Percentiles rank a stretch among this genome's conserved stretches.
Evolutionary conservation across 2,888 invertebrate genomes (phyloP).

Genomic region (Uloborus plumipes): DNA sequence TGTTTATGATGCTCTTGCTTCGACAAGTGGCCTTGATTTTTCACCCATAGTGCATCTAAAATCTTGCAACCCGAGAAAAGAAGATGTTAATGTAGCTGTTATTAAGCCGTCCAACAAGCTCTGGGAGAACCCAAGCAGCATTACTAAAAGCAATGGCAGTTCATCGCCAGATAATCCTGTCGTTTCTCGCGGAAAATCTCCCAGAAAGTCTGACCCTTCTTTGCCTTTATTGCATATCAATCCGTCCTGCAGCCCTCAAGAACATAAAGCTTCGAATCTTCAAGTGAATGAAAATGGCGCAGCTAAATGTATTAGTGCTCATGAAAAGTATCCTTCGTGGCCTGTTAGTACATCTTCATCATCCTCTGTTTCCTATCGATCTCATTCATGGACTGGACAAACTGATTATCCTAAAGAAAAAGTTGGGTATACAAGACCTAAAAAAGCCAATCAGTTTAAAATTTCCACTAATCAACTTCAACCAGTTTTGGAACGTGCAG

Average conservation of each 20-base stretch:
- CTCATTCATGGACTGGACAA: conserved; percentile 81
- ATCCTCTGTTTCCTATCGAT: conserved; percentile 74
- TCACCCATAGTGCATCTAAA: conserved; percentile 65
- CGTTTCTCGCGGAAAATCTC: conserved; percentile 10
- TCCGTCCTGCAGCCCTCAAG: background rate
- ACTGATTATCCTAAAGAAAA: conserved; percentile 80
- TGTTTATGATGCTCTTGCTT: conserved; percentile 66
- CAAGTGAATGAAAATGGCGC: conserved; percentile 25
- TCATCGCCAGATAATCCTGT: conserved; percentile 11
- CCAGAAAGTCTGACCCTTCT: conserved; percentile 16
- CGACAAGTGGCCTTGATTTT: conserved; percentile 66
- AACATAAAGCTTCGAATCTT: conserved; percentile 1
- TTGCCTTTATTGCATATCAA: conserved; percentile 1
- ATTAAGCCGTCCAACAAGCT: conserved; percentile 29
- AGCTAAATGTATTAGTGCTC: conserved; percentile 78
- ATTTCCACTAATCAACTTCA: conserved; percentile 79
- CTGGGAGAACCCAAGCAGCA: conserved; percentile 31
- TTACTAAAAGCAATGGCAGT: conserved; percentile 19
- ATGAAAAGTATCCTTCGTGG: conserved; percentile 84
- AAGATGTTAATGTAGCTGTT: conserved; percentile 20
- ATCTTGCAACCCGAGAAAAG: conserved; percentile 59
- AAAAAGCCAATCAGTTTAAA: conserved; percentile 73
- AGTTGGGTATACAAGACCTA: conserved; percentile 77
- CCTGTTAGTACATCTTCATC: conserved; percentile 77
- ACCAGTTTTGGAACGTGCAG: conserved; percentile 79